Percentiles rank a stretch among this genome's conserved stretches.
These are phyloP conservation scores for Alsophila aescularia DNA, from an alignment of 2,888 invertebrate genomes.

Conservation along the genomic window DNA sequence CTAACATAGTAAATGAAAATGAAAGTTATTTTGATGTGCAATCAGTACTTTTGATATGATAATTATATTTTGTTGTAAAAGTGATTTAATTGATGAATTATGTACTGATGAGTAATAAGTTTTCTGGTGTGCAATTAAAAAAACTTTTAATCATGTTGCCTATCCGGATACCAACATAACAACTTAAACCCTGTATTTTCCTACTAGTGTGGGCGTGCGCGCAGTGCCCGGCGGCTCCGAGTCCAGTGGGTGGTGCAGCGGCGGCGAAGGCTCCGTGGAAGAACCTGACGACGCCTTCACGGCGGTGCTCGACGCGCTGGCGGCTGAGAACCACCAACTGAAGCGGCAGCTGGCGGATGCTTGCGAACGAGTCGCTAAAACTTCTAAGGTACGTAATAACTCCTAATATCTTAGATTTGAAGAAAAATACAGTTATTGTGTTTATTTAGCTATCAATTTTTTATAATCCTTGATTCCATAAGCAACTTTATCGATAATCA, in stretches of 20 bases:
- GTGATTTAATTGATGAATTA: too few species aligned
- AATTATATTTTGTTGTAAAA: too few species aligned
- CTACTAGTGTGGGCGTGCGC: constrained; percentile 77
- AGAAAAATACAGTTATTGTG: too few species aligned
- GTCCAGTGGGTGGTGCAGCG: constrained; percentile 85
- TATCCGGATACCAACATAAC: not conserved
- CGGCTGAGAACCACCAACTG: constrained; percentile 93
- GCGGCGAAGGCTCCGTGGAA: constrained; percentile 85
- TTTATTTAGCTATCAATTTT: too few species aligned
- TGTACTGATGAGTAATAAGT: too few species aligned
- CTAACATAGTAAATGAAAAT: too few species aligned
- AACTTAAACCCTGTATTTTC: constrained; percentile 1
- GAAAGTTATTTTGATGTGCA: too few species aligned
- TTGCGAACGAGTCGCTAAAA: constrained; percentile 92
- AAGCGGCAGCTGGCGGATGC: constrained; percentile 93
- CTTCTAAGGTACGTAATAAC: constrained; percentile 87
- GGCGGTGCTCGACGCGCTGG: constrained; percentile 92
- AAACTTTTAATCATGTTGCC: not conserved
- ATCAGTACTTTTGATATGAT: too few species aligned
- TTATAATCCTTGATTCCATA: too few species aligned
- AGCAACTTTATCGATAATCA: too few species aligned
- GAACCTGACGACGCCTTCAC: constrained; percentile 90
- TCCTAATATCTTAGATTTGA: too few species aligned
- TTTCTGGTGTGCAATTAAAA: too few species aligned
- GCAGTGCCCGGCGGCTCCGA: constrained; percentile 83